Base-by-base conservation (phyloP, 2,888 invertebrate genomes). In the Globia sparganii region DNA sequence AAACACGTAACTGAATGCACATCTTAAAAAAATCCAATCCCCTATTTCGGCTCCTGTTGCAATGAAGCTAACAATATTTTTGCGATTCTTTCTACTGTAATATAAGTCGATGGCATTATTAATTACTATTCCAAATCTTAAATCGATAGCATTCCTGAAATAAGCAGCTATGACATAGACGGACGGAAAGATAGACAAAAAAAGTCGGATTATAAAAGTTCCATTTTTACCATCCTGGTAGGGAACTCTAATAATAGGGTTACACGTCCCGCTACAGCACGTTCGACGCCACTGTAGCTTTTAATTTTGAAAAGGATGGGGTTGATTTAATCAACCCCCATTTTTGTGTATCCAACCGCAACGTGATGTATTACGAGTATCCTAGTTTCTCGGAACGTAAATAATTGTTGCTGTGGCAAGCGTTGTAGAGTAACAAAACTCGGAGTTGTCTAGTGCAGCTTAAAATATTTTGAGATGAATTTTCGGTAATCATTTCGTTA, bases 311-410 rank as follows among this genome's bases (percentile, higher is more conserved):
- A 64, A 46, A 46, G 37, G 37, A 28, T 46, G 15, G 25, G 37
- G 15, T 28, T 49, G 43, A 2, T 15, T 21, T 46, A 21, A 25
- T 46, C 28, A 61, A 21, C 28, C 11, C 25, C 5, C 4, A n/a
- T 53, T 70, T 56, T 70, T 25, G 49, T 53, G n/a, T 37, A 49
- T 6, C 56, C 53, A 31, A 31, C 53, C 25, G 28, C 9, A 28
- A 28, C 28, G n/a, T 34, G n/a, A 72, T 72, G 72, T 46, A 25
- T 72, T 59, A 31, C 21, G 9, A 21, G 34, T 43, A 71, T 43
- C 21, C 25, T 59, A 34, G 28, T 58, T 59, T 34, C 5, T 43
- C 28, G 18, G 25, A 72, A 34, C 31, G 5, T 43, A 34, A 25
- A 34, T 34, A 25, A 34, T 34, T 70, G 21, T 34, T 58, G n/a